Conservation (phyloP, 35 echinoderm and acorn worm species). For the Hemicentrotus pulcherrimus region DNA sequence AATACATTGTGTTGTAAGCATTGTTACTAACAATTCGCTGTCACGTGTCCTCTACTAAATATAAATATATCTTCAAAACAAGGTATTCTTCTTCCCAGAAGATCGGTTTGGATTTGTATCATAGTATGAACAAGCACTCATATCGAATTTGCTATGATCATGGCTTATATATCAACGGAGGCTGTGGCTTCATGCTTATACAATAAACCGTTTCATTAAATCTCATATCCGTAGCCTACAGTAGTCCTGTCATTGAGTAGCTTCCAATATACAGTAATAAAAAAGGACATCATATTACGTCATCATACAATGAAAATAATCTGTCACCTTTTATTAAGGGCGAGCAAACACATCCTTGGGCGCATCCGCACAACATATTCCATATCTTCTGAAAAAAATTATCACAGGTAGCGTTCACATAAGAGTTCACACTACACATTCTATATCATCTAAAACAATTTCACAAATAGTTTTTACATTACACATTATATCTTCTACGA, state of each 20-base stretch:
- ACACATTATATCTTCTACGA: too few relatives aligned
- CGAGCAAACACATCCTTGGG: background rate
- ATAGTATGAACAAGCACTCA: background rate
- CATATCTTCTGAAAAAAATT: background rate
- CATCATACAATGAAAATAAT: slow-evolving; percentile 6
- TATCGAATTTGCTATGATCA: background rate
- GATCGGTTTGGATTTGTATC: too few relatives aligned
- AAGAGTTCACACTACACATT: too few relatives aligned
- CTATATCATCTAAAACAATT: background rate
- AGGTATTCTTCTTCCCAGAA: too few relatives aligned
- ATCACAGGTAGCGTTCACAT: background rate
- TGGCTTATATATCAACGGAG: background rate
- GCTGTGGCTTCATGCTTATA: background rate
- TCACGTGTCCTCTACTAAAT: too few relatives aligned
- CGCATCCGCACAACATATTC: background rate
- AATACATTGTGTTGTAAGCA: too few relatives aligned
- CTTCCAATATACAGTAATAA: background rate
- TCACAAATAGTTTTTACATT: background rate
- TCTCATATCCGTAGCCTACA: background rate
- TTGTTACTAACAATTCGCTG: too few relatives aligned
- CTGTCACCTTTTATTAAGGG: slow-evolving; percentile 9
- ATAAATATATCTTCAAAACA: too few relatives aligned
- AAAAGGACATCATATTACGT: background rate
- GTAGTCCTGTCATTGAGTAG: background rate
- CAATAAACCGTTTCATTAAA: background rate